Evolutionary conservation across 1,140 invertebrate species (phyloP), one percentile per base, ranked within the genome.

Genomic region (Carcinoscorpius rotundicauda): DNA sequence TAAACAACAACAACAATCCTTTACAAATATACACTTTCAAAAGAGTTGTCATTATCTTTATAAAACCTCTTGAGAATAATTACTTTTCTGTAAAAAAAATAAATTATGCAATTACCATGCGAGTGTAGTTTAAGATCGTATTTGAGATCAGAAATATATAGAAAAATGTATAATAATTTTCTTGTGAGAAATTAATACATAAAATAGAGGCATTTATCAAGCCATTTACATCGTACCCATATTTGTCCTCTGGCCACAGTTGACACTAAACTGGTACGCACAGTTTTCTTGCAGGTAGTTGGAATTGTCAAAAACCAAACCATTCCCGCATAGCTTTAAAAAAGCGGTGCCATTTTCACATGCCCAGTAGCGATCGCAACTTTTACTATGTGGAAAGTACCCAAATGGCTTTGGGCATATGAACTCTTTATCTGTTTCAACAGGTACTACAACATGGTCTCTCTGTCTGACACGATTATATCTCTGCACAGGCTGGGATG

Each of bases 341-440:
- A 91, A 89, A 64, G 91, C 87, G 3, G 82, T 85, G 68, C 87
- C 88, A 72, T 91, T 91, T 76, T 94, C 91, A 76, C 92, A 96
- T 74, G 93, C 92, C 88, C 89, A 95, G 78, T 95, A 96, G 79
- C 94, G 95, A 80, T 96, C 93, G 76, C 93, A 96, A 49, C 88
- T 90, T 51, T 69, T 66, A 81, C 78, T 72, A 86, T 86, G 78
- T 92, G 92, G 66, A 89, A 90, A 95, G 80, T 93, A 95, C 6
- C 93, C 93, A 74, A 91, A 94, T 76, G 93, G 91, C 75, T 95
- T 90, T 5, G 91, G 91, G 75, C 92, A 96, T 81, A 93, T 90
- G 83, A 93, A 95, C 71, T 80, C 83, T 69, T 91, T 88, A 76
- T 92, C 60, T 50, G 64, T 63, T 3, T 11, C 11, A 10, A 10